A percentile compares a stretch with the other conserved stretches of the same genome.
These are phyloP conservation scores for Danaus plexippus DNA, from an alignment of 1,140 invertebrate genomes.

Conservation along the genomic window DNA sequence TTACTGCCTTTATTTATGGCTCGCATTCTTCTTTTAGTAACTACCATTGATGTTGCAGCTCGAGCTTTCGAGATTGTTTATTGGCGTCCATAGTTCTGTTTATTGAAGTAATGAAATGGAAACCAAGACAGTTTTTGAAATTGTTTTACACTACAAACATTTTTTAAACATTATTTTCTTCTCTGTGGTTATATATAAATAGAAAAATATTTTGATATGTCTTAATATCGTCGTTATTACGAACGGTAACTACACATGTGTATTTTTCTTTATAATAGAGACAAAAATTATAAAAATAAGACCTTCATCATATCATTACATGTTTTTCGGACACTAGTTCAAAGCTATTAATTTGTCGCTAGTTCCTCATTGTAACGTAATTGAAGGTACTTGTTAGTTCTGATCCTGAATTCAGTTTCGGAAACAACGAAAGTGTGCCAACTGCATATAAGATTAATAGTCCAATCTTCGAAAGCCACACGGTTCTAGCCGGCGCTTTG, in stretches of 20 bases:
- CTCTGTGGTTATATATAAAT: too few relatives aligned
- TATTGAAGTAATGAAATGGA: conserved; percentile 1
- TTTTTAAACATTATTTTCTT: too few relatives aligned
- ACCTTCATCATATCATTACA: too few relatives aligned
- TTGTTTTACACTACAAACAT: conserved; percentile 4
- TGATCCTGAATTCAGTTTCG: not conserved
- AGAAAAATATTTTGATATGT: conserved; percentile 19
- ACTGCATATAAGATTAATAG: conserved; percentile 28
- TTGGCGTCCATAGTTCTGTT: not conserved
- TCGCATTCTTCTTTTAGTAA: conserved; percentile 41
- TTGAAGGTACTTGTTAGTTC: not conserved
- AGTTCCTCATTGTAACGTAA: too few relatives aligned
- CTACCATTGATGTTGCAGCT: conserved; percentile 31
- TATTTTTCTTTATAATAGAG: too few relatives aligned
- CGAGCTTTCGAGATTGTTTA: conserved; percentile 17
- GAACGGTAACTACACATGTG: too few relatives aligned
- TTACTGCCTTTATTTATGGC: conserved; percentile 64
- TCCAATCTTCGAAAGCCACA: conserved; percentile 18
- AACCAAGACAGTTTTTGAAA: conserved; percentile 10
- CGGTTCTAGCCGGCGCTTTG: conserved; percentile 18
- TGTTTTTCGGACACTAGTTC: too few relatives aligned
- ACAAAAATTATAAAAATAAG: too few relatives aligned
- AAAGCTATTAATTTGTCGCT: too few relatives aligned
- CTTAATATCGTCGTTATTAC: not conserved
- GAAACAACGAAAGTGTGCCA: not conserved